Evolutionary conservation across 2,888 invertebrate species (phyloP), one percentile per base, ranked within the genome.

Genomic region (Cantharis rustica): DNA sequence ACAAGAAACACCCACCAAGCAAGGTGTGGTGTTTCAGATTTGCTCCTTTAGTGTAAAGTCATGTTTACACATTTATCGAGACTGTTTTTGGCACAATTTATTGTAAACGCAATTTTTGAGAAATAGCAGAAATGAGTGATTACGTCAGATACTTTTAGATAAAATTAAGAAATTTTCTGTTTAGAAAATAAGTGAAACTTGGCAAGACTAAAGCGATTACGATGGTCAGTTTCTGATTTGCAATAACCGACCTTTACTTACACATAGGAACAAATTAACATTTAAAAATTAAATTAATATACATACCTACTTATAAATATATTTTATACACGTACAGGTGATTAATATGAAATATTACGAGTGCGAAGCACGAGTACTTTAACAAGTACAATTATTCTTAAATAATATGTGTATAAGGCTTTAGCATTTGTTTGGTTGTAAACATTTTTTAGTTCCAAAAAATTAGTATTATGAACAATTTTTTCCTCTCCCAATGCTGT

Each of bases 11-110:
- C 75, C 75, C 66, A 75, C 75, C 16, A 71, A 17, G 68, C 66
- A 71, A 75, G 75, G 75, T 68, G 75, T 66, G 75, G 75, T 47
- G 71, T 71, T 64, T 63, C 68, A 62, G 71, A 31, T 63, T 71
- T 68, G 68, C 61, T 71, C 71, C 71, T 68, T 71, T 16, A 62
- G 68, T 75, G 62, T 61, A 68, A 75, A 75, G n/a, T 66, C 69
- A 69, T 69, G 69, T 73, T 20, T 69, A 31, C 63, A 73, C 26
- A n/a, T 2, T 47, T 47, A n/a, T 47, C 3, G 47, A 47, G n/a
- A 47, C 47, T 1, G n/a, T n/a, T 47, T 47, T 47, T n/a, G n/a
- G n/a, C n/a, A 4, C 13, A 3, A n/a, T n/a, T 47, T 47, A n/a
- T 20, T 20, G 20, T 7, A 47, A 47, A 47, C 47, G 1, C 1